These are phyloP conservation scores for Hepsetus odoe DNA, from an alignment of 2,113 vertebrate genomes.

Conservation along the genomic window DNA sequence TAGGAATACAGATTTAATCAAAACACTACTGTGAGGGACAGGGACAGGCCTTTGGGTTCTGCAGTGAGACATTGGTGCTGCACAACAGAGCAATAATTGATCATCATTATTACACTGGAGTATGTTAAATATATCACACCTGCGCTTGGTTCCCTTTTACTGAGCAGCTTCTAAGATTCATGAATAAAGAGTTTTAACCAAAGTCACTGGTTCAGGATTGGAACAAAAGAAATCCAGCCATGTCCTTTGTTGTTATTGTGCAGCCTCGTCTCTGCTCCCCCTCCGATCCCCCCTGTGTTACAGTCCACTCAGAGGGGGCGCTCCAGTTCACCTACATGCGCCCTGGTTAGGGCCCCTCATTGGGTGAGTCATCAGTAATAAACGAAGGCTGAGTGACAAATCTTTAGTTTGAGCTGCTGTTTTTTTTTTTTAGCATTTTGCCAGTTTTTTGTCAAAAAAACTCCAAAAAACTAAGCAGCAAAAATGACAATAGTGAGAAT, in stretches of 20 bases:
- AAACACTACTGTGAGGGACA: too few species aligned
- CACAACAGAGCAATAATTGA: too few species aligned
- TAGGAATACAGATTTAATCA: too few species aligned
- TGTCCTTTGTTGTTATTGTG: conserved; percentile 42
- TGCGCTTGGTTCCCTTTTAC: not conserved
- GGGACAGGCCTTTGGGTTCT: too few species aligned
- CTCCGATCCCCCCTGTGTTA: conserved; percentile 20
- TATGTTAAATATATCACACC: not conserved
- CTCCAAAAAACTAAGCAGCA: too few species aligned
- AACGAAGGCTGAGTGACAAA: not conserved
- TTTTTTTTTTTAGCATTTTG: too few species aligned
- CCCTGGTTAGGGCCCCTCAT: not conserved
- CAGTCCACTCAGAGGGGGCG: conserved; percentile 23
- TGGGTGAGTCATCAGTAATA: too few species aligned
- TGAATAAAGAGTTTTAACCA: not conserved
- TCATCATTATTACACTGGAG: not conserved
- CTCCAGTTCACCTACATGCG: not conserved
- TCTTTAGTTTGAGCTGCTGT: not conserved
- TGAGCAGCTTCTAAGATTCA: not conserved
- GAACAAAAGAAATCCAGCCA: conserved; percentile 39
- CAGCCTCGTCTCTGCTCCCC: conserved; percentile 20
- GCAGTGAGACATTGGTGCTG: too few species aligned
- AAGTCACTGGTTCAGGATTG: not conserved
- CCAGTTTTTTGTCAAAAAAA: too few species aligned
- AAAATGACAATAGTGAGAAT: too few species aligned